phyloP scores from a whole-genome alignment of 2,797 vertebrate genomes.

The Paedocypris micromegethes region DNA sequence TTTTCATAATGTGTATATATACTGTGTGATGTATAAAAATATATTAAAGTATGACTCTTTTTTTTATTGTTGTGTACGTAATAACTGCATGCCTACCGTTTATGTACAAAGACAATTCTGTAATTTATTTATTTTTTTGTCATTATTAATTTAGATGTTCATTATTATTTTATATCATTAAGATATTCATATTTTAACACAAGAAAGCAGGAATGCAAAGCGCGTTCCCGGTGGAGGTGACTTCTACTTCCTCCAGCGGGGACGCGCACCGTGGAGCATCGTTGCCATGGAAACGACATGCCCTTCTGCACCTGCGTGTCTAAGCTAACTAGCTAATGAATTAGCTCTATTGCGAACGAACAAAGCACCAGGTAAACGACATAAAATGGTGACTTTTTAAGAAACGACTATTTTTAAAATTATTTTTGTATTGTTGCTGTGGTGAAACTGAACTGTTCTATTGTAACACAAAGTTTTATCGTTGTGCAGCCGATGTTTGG shows the following conservation, averaged over 20 bases:
- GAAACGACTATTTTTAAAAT: neutral
- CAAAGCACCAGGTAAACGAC: neutral
- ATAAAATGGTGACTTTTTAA: too few relatives aligned
- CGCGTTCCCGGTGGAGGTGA: neutral
- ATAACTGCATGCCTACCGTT: too few relatives aligned
- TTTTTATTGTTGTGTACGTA: too few relatives aligned
- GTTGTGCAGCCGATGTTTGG: neutral
- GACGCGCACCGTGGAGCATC: slow-evolving; percentile 18
- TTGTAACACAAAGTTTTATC: neutral
- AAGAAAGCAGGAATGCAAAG: neutral
- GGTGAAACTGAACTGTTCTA: neutral
- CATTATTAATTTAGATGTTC: too few relatives aligned
- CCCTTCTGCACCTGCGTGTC: neutral
- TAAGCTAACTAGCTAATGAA: slow-evolving; percentile 13
- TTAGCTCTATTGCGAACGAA: neutral
- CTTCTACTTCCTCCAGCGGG: neutral
- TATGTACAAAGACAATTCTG: too few relatives aligned
- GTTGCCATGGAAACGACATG: slow-evolving; percentile 56
- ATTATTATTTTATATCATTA: too few relatives aligned
- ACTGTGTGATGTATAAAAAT: too few relatives aligned
- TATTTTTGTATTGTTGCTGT: neutral
- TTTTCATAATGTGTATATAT: too few relatives aligned
- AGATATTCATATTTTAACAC: too few relatives aligned
- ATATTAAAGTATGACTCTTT: too few relatives aligned
- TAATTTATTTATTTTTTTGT: too few relatives aligned